Percentiles rank a stretch among this genome's conserved stretches.
phyloP scores from a whole-genome alignment of 2,888 invertebrate genomes.

The Hartigia nigra region DNA sequence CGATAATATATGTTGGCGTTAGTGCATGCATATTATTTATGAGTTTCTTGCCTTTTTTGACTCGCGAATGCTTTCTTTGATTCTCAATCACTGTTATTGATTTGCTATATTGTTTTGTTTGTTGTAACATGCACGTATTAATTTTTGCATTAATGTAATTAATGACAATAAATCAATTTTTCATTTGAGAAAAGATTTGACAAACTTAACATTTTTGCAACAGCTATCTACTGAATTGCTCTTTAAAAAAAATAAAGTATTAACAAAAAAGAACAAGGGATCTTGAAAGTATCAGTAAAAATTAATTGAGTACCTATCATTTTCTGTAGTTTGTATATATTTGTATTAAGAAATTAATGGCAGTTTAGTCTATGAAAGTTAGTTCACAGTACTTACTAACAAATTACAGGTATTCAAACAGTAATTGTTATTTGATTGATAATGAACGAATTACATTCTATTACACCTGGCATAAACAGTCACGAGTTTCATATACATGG shows the following conservation, averaged over 20 bases:
- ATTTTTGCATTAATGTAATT: too few relatives aligned
- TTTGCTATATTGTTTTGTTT: not conserved
- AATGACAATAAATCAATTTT: too few relatives aligned
- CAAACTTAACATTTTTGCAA: too few relatives aligned
- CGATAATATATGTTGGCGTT: not conserved
- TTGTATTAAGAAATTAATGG: too few relatives aligned
- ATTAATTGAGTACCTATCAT: not conserved
- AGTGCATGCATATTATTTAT: not conserved
- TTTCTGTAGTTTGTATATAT: too few relatives aligned
- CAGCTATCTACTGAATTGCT: not conserved
- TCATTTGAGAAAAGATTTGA: too few relatives aligned
- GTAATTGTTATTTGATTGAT: too few relatives aligned
- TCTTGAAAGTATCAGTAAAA: not conserved
- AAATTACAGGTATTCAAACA: too few relatives aligned
- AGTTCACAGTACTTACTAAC: too few relatives aligned
- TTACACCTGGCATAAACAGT: too few relatives aligned
- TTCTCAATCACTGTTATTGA: not conserved
- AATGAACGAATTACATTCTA: too few relatives aligned
- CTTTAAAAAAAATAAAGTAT: not conserved
- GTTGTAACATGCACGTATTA: not conserved
- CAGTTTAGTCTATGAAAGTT: too few relatives aligned
- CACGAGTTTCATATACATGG: constrained; percentile 2
- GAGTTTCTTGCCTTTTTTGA: not conserved
- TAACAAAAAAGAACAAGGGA: not conserved
- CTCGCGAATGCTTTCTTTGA: not conserved